These are phyloP conservation scores for Montifringilla adamsi DNA, from an alignment of 2,113 vertebrate species.

Conservation along the genomic window DNA sequence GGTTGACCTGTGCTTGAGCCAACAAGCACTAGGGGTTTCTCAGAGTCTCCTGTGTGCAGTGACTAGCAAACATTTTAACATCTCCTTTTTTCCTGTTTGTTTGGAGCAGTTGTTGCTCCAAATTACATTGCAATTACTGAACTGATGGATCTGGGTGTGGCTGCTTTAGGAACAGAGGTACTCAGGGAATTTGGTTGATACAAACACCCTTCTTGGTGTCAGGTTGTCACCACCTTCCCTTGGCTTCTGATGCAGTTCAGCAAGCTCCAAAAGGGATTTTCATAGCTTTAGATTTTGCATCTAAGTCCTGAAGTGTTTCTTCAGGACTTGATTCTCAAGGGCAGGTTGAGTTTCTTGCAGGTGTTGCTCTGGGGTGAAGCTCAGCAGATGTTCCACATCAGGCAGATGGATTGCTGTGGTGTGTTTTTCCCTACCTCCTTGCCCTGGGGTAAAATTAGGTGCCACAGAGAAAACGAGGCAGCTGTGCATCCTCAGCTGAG, in stretches of 20 bases:
- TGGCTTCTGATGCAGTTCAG: rapidly evolving
- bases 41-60: background rate
- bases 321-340: background rate
- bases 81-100: background rate
- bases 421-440: background rate
- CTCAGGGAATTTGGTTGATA: rapidly evolving
- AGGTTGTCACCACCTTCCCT: background rate
- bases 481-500: background rate
- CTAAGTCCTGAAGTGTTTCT: background rate
- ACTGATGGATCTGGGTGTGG: rapidly evolving
- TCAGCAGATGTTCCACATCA: background rate
- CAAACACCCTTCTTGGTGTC: rapidly evolving
- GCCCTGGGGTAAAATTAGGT: background rate
- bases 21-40: background rate
- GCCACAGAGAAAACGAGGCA: background rate
- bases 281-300: background rate
- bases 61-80: background rate
- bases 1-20: background rate
- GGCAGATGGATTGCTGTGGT: rapidly evolving
- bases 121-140: background rate
- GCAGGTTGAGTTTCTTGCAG: background rate
- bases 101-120: background rate
- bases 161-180: background rate
- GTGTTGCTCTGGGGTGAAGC: background rate
- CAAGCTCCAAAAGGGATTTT: background rate